phyloP scores from a whole-genome alignment of 2,113 vertebrate species.

The Leptocoma aspasia region DNA sequence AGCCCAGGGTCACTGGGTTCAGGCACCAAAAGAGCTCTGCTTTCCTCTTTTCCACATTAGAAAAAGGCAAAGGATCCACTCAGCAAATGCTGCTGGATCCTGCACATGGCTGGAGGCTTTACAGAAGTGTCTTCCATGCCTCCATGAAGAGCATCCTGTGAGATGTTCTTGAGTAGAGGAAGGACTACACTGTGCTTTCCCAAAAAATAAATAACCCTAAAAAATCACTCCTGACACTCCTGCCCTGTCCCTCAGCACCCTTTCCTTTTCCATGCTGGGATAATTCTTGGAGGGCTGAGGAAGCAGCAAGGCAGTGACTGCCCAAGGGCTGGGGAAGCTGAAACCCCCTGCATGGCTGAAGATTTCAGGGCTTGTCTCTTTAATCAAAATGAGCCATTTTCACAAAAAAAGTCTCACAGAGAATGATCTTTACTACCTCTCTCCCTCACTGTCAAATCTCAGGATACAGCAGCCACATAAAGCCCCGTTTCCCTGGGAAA shows the following conservation, averaged over 20 bases:
- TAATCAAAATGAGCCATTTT: not conserved
- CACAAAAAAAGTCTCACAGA: not conserved
- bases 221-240: fast-evolving
- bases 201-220: not conserved
- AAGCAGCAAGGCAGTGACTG: not conserved
- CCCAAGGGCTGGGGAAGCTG: not conserved
- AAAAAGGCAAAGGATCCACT: not conserved
- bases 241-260: not conserved
- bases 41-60: not conserved
- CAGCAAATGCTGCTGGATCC: not conserved
- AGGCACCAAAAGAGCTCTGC: not conserved
- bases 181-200: not conserved
- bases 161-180: not conserved
- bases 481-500: slow-evolving; percentile 41
- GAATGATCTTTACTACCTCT: not conserved
- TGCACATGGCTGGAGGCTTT: not conserved
- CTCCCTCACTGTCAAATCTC: not conserved
- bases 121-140: not conserved
- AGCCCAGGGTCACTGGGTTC: not conserved
- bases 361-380: not conserved
- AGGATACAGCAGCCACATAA: slow-evolving; percentile 20
- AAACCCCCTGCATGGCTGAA: not conserved
- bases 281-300: not conserved
- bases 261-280: not conserved
- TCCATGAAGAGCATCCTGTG: not conserved